These are phyloP conservation scores for Drosophila chauvacae DNA, from an alignment of 1,140 invertebrate genomes.

Conservation along the genomic window DNA sequence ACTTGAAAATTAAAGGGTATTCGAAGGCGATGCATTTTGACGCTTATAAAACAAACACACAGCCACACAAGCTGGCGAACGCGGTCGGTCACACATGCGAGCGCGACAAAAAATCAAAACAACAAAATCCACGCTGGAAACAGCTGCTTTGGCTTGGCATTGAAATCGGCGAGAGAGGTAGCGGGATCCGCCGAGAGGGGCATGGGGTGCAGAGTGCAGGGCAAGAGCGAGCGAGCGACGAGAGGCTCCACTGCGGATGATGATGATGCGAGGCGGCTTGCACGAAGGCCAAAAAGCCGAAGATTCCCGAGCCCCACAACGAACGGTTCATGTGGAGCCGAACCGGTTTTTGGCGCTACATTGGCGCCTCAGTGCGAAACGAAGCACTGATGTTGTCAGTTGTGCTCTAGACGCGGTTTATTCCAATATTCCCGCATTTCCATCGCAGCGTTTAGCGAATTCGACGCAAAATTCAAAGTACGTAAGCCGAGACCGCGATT, in stretches of 20 bases:
- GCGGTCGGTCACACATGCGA: constrained; percentile 29
- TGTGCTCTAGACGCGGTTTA: constrained; percentile 41
- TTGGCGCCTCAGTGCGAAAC: constrained; percentile 67
- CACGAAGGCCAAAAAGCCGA: constrained; percentile 35
- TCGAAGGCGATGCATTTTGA: constrained; percentile 28
- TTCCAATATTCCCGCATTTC: constrained; percentile 8
- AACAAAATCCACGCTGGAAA: constrained; percentile 49
- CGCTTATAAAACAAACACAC: constrained; percentile 32
- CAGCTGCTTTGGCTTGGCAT: constrained; percentile 79
- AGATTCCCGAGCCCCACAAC: constrained; percentile 12
- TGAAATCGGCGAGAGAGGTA: constrained; percentile 49
- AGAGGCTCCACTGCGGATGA: constrained; percentile 39
- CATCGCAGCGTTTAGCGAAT: constrained; percentile 30
- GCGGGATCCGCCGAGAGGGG: neutral
- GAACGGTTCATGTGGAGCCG: constrained; percentile 18
- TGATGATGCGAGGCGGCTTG: constrained; percentile 34
- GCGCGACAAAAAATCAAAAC: constrained; percentile 37
- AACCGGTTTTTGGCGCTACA: constrained; percentile 62
- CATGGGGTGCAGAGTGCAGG: neutral
- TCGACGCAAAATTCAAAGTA: constrained; percentile 49
- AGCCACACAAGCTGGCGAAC: constrained; percentile 4
- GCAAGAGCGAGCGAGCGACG: constrained; percentile 4
- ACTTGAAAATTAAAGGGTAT: constrained; percentile 10
- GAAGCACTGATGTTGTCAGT: constrained; percentile 66
- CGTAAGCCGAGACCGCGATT: constrained; percentile 41